Conservation (phyloP, 2,113 vertebrate species). For the Bufo gargarizans region DNA sequence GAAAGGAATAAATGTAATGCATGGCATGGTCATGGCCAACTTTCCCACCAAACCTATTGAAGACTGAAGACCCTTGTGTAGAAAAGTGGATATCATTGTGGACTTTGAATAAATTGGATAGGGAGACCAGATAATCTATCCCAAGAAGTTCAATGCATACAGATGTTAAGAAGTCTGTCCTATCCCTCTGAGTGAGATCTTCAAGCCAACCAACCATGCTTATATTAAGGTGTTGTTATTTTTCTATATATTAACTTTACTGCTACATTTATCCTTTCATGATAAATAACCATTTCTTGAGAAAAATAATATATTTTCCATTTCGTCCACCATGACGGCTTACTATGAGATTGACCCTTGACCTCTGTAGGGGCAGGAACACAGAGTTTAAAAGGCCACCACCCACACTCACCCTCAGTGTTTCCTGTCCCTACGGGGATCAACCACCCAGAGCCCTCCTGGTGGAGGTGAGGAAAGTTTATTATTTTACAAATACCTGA, state of each 20-base stretch:
- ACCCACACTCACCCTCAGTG: too few relatives aligned
- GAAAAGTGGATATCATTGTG: slow-evolving; percentile 83
- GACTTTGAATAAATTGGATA: slow-evolving; percentile 87
- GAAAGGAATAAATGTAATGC: slow-evolving; percentile 73
- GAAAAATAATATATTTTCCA: too few relatives aligned
- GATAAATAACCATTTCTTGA: neutral
- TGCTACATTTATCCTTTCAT: neutral
- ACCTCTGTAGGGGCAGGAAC: too few relatives aligned
- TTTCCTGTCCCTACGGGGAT: too few relatives aligned
- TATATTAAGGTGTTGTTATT: slow-evolving; percentile 83
- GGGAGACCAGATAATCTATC: slow-evolving; percentile 86
- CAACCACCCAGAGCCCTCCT: too few relatives aligned
- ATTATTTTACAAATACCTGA: too few relatives aligned
- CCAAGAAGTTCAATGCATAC: slow-evolving; percentile 83
- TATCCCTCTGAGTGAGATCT: slow-evolving; percentile 79
- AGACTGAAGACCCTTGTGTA: slow-evolving; percentile 65
- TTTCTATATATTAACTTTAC: too few relatives aligned
- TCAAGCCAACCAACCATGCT: slow-evolving; percentile 86
- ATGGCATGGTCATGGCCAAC: slow-evolving; percentile 58
- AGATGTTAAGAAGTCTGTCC: slow-evolving; percentile 86
- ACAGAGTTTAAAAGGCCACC: too few relatives aligned
- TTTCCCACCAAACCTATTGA: fast-evolving
- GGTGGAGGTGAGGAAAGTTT: too few relatives aligned
- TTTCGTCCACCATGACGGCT: too few relatives aligned
- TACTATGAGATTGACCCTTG: too few relatives aligned